Evolutionary conservation across 2,888 invertebrate genomes (phyloP), one percentile per base, ranked within the genome.

Genomic region (Litoditis marina): DNA sequence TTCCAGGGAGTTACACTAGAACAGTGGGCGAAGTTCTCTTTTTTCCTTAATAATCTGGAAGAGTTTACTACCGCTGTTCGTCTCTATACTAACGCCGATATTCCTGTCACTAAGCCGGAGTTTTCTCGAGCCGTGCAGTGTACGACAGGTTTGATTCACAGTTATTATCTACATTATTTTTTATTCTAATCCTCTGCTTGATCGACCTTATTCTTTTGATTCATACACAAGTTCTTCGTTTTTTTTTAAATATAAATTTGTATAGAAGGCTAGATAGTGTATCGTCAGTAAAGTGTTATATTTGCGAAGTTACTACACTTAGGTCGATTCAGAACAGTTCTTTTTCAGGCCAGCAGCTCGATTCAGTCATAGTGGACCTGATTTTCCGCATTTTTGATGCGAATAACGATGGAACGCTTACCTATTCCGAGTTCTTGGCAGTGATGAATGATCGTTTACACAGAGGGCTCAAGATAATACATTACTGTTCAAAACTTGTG

Each of bases 391-490:
- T 98, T 76, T 98, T 98, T 86, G 96, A 98, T 85, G 91, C 91
- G 57, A 94, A 96, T 84, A 94, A 93, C 7, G 96, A 98, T 85
- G 95, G 94, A 0, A 88, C 92, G 79, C 88, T 96, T 72, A 92
- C 92, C 82, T 95, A 96, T 84, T 89, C 91, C 83, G 96, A 98
- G 85, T 98, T 98, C 85, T 93, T 96, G 70, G 94, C 93, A 58
- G 94, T 96, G 78, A 96, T 98, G 95, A 94, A 93, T 86, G 95
- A 96, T 85, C 88, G 95, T 47, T 86, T 95, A 63, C 94, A 94
- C 84, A 87, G 96, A 65, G 95, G 95, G 53, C 92, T 94, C 83
- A 92, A 92, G 88, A 92, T 92, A 56, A 28, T n/a, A n/a, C 27
- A 11, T 19, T 16, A 28, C 6, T 47, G 25, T 42, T 39, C 22